phyloP scores from a whole-genome alignment of 1,140 invertebrate species.

The Bombus balteatus region DNA sequence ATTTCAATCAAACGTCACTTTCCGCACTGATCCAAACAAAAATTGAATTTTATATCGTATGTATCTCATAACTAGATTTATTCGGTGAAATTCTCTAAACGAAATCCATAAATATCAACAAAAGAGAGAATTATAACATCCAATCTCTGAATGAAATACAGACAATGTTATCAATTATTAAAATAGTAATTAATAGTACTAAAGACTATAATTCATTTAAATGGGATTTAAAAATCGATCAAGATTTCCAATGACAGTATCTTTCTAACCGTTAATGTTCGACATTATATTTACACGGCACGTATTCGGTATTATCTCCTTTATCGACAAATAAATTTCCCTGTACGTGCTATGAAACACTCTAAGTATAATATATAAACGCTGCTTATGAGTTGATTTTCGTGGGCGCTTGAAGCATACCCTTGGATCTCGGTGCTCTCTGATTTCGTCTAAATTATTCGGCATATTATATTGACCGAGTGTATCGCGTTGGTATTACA shows the following conservation, averaged over 20 bases:
- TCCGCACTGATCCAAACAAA: not conserved
- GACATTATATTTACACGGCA: not conserved
- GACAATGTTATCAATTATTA: not conserved
- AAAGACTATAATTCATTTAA: not conserved
- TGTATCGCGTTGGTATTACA: conserved; percentile 28
- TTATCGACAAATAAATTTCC: not conserved
- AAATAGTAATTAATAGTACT: not conserved
- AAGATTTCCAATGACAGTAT: not conserved
- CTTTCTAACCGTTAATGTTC: not conserved
- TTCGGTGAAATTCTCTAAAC: not conserved
- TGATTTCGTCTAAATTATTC: conserved; percentile 58
- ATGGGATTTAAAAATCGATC: not conserved
- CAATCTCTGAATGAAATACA: not conserved
- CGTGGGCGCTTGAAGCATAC: conserved; percentile 40
- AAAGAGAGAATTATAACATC: not conserved
- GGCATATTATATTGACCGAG: conserved; percentile 49
- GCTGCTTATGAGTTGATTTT: conserved; percentile 29
- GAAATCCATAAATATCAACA: not conserved
- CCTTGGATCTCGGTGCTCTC: conserved; percentile 28
- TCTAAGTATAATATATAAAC: not conserved
- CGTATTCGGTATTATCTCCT: not conserved
- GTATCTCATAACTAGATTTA: not conserved
- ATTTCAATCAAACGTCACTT: not conserved
- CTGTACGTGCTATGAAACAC: not conserved
- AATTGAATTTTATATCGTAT: not conserved